A percentile compares a stretch with the other conserved stretches of the same genome.
Evolutionary conservation across 37 sponge, comb jelly and placozoan species (phyloP).

Genomic region (Hormiphora californensis): DNA sequence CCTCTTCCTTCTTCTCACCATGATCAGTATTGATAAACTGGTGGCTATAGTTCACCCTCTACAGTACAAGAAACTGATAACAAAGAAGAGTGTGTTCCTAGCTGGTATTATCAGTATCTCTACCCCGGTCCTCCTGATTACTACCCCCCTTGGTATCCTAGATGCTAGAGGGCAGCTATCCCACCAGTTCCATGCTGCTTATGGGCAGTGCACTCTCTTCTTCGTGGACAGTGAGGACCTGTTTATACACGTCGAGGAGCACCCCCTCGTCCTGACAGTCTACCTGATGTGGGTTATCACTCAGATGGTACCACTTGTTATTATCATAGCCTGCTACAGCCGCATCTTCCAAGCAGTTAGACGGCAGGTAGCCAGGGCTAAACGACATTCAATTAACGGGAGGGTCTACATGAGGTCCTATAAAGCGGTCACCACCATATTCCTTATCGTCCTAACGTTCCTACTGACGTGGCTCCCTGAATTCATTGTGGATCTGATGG

Average conservation of each 20-base stretch:
- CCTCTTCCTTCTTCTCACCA: background rate
- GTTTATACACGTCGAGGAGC: background rate
- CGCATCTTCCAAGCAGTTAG: background rate
- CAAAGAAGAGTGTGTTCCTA: background rate
- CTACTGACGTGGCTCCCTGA: background rate
- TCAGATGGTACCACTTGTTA: background rate
- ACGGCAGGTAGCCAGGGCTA: background rate
- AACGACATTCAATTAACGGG: background rate
- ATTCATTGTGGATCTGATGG: background rate
- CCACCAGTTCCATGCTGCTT: constrained; percentile 2
- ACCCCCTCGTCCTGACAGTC: background rate
- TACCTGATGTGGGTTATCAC: background rate
- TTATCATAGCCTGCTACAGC: background rate
- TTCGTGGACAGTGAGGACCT: background rate
- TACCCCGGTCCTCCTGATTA: background rate
- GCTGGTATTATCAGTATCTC: background rate
- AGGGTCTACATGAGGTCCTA: background rate
- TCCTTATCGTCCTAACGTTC: background rate
- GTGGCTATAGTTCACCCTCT: background rate
- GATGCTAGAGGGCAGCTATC: background rate
- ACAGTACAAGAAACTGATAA: background rate
- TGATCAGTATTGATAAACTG: background rate
- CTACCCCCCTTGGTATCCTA: background rate
- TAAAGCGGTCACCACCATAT: constrained; percentile 1
- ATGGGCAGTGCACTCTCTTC: constrained; percentile 14